phyloP scores from a whole-genome alignment of 2,888 invertebrate genomes.

The Drosophila greeni region DNA sequence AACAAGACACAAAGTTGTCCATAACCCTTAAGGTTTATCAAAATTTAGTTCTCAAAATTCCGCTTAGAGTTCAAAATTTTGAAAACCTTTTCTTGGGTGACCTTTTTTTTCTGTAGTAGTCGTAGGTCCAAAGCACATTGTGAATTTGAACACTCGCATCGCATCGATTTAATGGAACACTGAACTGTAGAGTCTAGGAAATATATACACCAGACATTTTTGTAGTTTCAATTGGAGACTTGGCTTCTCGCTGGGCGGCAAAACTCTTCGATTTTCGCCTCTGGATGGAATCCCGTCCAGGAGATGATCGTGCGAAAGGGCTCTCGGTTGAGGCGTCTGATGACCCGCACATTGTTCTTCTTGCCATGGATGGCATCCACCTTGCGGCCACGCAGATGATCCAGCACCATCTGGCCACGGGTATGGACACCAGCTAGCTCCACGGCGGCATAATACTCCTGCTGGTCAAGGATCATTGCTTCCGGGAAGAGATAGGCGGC shows the following conservation, averaged over 20 bases:
- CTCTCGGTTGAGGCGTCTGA: slow-evolving; percentile 47
- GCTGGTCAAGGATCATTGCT: slow-evolving; percentile 69
- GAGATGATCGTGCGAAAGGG: slow-evolving; percentile 54
- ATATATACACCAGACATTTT: slow-evolving; percentile 39
- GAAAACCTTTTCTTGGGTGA: background rate
- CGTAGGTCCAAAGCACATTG: slow-evolving; percentile 26
- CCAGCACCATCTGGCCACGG: slow-evolving; percentile 82
- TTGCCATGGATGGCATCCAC: slow-evolving; percentile 79
- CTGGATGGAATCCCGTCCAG: slow-evolving; percentile 50
- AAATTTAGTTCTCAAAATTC: background rate
- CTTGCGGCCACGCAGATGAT: slow-evolving; percentile 78
- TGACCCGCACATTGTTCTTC: slow-evolving; percentile 48
- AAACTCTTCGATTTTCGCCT: background rate
- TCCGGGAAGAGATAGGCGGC: slow-evolving; percentile 79
- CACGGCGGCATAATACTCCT: slow-evolving; percentile 79
- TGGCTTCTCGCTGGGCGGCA: background rate
- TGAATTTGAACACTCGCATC: slow-evolving; percentile 40
- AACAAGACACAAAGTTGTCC: background rate
- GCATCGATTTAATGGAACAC: slow-evolving; percentile 34
- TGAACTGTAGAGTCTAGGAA: slow-evolving; percentile 39
- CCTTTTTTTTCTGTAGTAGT: background rate
- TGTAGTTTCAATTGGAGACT: slow-evolving; percentile 30
- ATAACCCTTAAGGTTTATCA: background rate
- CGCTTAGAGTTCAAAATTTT: background rate
- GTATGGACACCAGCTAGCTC: slow-evolving; percentile 81